Base-by-base conservation (phyloP, 2,888 invertebrate species). In the Carcina quercana region DNA sequence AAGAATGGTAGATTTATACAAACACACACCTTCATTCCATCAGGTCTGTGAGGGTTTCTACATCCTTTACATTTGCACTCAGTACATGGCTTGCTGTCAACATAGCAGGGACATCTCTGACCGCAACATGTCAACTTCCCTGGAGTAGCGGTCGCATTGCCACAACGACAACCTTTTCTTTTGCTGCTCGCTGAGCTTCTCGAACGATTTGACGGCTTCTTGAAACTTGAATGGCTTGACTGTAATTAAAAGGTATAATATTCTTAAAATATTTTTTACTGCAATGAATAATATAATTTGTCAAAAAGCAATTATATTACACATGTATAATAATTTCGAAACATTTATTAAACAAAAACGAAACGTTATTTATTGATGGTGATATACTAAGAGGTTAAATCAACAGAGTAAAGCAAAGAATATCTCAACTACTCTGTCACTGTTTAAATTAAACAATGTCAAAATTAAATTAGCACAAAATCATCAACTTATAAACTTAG, bases 11-110 rank as follows among this genome's bases (percentile, higher is more conserved):
- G n/a, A n/a, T n/a, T n/a, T n/a, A n/a, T n/a, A n/a, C n/a, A n/a
- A n/a, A n/a, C 14, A 34, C 28, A 32, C 62, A 92, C 91, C 87
- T 94, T 93, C 53, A 91, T 88, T 34, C 93, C 94, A 65, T 92
- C 92, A 30, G 92, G 88, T 43, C 91, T 87, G 57, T 95, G 94
- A 2, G 97, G 96, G 85, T 97, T 97, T 51, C 96, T 86, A 67
- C 97, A 97, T 1, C 96, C 96, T 59, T 93, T 88, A 74, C 97
- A 97, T 65, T 93, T 91, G 74, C 97, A 97, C 52, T 93, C 94
- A 4, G 91, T 86, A 62, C 97, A 97, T 0, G 94, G 92, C 65
- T 94, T 93, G 45, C 93, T 92, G 45, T 93, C 93, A 3, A 95
- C 94, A 70, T 97, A 97, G 72, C 97, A 97, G 0, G 96, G 95